These are phyloP conservation scores for Phaetusa simplex DNA, from an alignment of 2,113 vertebrate genomes.

Conservation along the genomic window DNA sequence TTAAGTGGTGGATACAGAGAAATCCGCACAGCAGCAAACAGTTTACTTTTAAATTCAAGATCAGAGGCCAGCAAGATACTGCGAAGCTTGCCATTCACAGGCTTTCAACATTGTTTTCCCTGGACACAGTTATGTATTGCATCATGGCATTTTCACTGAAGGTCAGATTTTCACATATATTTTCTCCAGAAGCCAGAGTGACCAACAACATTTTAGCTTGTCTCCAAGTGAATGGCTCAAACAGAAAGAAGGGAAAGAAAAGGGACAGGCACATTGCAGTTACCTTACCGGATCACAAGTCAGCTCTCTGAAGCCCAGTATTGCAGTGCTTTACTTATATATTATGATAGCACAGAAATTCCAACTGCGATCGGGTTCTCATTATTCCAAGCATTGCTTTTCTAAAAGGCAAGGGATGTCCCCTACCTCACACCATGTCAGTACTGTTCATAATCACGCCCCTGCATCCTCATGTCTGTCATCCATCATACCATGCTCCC, in stretches of 20 bases:
- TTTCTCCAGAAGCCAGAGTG: neutral
- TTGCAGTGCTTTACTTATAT: neutral
- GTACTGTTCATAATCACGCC: neutral
- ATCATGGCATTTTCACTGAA: neutral
- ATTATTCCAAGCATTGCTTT: neutral
- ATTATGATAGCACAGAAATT: neutral
- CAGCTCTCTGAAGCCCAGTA: neutral
- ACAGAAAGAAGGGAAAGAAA: neutral
- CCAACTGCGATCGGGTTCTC: neutral
- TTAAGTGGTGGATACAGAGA: neutral
- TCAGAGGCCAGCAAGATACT: neutral
- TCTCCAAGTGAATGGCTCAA: neutral
- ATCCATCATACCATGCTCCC: neutral
- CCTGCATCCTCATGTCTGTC: neutral
- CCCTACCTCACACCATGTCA: neutral
- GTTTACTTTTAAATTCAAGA: neutral
- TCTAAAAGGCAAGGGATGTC: neutral
- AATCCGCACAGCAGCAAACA: neutral
- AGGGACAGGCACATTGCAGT: neutral
- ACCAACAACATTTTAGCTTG: neutral
- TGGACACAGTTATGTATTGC: neutral
- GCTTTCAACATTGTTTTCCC: neutral
- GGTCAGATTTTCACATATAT: neutral
- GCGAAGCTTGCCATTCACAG: neutral
- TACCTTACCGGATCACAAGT: neutral